Base-by-base conservation (phyloP, 64 coral and sea anemone species). In the Stichodactyla mertensii region DNA sequence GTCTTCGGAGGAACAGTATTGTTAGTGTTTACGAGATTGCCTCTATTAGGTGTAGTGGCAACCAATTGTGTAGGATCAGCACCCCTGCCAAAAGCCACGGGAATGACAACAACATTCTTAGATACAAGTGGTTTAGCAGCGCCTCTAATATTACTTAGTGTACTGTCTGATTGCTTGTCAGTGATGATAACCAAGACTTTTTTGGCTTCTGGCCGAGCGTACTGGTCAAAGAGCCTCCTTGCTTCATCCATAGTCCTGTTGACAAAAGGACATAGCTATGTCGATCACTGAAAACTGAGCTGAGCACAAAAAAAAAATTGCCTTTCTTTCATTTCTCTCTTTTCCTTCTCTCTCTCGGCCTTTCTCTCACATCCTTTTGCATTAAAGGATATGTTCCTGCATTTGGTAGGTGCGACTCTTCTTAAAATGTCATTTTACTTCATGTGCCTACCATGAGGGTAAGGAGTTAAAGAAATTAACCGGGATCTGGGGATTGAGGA, bases 111-210 rank as follows among this genome's bases (percentile, higher is more conserved):
- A 56, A 95, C 88, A 6, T 81, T 70, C 20, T 84, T 89, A 23
- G 87, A 52, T 77, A 60, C 62, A 16, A 95, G 80, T 16, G 90
- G 87, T 52, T 78, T 92, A 8, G 77, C 59, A 56, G 83, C 90
- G 60, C 51, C 14, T 52, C 82, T 57, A 55, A 92, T 71, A 26
- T 89, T 87, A 12, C 71, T 61, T 15, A 86, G 57, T 19, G 80
- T 57, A 24, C 90, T 89, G 28, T 70, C 78, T 54, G 90, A 95
- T 52, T 55, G 64, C 28, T 84, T 87, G 79, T 95, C 94, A 52
- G 94, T 59, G 59, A 95, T 86, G 57, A 95, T 82, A 19, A 95
- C 78, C 15, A 95, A 31, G 64, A 95, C 90, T 74, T 95, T 92
- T 27, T 87, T 86, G 15, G 94, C 84, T 23, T 87, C 77, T 9